A percentile compares a stretch with the other conserved stretches of the same genome.
phyloP scores from a whole-genome alignment of 92 coral and sea anemone species.

The Palythoa heliodiscus region DNA sequence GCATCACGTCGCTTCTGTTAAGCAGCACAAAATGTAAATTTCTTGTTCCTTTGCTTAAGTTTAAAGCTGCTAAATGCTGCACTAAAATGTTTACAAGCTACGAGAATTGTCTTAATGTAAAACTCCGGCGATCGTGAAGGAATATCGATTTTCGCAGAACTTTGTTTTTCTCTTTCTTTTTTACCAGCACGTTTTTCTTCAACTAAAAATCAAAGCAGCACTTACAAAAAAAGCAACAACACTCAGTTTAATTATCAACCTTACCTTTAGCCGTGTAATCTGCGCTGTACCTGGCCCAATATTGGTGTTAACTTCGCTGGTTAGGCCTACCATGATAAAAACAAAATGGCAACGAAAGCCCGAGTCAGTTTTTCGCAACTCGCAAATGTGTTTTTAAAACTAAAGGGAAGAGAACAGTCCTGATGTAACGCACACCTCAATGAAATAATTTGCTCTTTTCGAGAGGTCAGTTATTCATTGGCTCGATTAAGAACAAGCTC shows the following conservation, averaged over 20 bases:
- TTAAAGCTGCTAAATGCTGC: not conserved
- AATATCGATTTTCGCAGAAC: not conserved
- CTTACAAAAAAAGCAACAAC: not conserved
- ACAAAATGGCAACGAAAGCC: not conserved
- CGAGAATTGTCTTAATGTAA: no score
- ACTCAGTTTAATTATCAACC: not conserved
- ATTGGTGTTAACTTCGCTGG: not conserved
- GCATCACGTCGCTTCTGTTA: no score
- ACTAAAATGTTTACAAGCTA: no score
- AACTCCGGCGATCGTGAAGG: no score
- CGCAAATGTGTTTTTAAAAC: not conserved
- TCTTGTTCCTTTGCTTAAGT: not conserved
- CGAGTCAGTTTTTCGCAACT: not conserved
- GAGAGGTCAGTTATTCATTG: slow-evolving; percentile 1
- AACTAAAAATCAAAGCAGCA: not conserved
- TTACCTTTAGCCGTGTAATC: slow-evolving; percentile 32
- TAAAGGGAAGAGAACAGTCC: not conserved
- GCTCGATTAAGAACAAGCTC: not conserved
- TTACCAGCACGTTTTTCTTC: not conserved
- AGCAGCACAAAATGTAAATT: not conserved
- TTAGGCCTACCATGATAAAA: slow-evolving; percentile 25
- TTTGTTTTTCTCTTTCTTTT: not conserved
- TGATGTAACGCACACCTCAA: slow-evolving; percentile 17
- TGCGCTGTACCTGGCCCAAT: slow-evolving; percentile 37
- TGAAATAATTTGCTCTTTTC: not conserved